Conservation (phyloP, 2,113 vertebrate genomes). For the Pavo muticus region DNA sequence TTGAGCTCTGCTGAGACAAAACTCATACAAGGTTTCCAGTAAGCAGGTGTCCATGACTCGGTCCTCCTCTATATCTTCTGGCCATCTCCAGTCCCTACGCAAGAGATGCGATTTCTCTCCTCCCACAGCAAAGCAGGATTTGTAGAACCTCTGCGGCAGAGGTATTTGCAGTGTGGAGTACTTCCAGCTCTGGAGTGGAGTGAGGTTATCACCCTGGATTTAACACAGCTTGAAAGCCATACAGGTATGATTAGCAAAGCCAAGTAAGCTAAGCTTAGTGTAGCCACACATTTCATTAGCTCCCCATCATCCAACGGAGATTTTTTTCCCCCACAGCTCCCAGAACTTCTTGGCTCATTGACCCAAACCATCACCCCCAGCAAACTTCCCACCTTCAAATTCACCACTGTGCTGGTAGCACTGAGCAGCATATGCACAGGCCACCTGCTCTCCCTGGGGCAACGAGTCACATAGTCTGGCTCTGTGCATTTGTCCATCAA, state of each 20-base stretch:
- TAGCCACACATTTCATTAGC: not conserved
- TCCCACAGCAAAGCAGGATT: not conserved
- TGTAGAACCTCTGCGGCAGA: not conserved
- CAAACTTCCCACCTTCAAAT: not conserved
- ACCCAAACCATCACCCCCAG: not conserved
- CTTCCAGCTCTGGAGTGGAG: not conserved
- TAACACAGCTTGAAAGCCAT: not conserved
- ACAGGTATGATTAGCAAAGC: not conserved
- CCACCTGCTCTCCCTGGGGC: fast-evolving
- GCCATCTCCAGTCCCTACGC: not conserved
- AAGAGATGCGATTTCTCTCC: not conserved
- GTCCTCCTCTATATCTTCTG: not conserved
- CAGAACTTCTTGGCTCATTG: not conserved
- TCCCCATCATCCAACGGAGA: too few species aligned
- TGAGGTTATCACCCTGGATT: not conserved
- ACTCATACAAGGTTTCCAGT: not conserved
- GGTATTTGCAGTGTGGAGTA: not conserved
- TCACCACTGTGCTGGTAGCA: not conserved
- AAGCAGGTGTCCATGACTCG: not conserved
- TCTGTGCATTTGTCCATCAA: not conserved
- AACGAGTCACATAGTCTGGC: not conserved
- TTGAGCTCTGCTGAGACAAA: not conserved
- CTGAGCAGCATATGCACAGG: fast-evolving
- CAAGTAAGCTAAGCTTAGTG: not conserved
- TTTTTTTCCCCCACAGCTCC: not conserved